phyloP scores from a whole-genome alignment of 2,888 invertebrate species.

The Patella pellucida region DNA sequence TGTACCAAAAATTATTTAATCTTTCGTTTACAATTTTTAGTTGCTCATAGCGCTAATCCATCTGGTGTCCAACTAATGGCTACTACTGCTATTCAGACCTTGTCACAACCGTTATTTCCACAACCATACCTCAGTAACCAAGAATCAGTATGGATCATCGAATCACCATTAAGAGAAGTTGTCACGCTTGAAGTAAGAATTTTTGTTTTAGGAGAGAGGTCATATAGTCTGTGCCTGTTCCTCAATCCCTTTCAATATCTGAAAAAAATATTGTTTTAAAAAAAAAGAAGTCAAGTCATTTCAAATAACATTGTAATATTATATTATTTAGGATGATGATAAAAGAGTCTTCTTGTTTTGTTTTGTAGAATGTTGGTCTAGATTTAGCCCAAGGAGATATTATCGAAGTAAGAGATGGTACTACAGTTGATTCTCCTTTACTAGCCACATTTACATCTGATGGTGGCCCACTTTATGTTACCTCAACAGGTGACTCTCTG shows the following conservation, averaged over 20 bases:
- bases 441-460: constrained; percentile 23
- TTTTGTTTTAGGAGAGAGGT: no score
- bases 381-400: constrained; percentile 32
- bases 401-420: constrained; percentile 35
- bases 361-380: constrained; percentile 31
- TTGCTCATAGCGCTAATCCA: no score
- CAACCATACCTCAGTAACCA: constrained; percentile 30
- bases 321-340: no score
- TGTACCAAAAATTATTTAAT: not conserved
- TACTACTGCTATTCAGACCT: not conserved
- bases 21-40: not conserved
- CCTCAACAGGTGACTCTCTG: constrained; percentile 32
- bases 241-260: no score
- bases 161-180: constrained; percentile 24
- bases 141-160: constrained; percentile 36
- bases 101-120: constrained; percentile 28
- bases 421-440: constrained; percentile 23
- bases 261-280: no score
- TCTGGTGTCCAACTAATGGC: constrained; percentile 12
- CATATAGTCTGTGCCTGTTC: no score
- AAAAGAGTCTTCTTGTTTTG: not conserved
- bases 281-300: no score
- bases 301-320: no score
- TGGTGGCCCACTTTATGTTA: constrained; percentile 16
- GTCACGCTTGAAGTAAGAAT: constrained; percentile 32